phyloP scores from a whole-genome alignment of 2,888 invertebrate genomes.

The Sesamia inferens region DNA sequence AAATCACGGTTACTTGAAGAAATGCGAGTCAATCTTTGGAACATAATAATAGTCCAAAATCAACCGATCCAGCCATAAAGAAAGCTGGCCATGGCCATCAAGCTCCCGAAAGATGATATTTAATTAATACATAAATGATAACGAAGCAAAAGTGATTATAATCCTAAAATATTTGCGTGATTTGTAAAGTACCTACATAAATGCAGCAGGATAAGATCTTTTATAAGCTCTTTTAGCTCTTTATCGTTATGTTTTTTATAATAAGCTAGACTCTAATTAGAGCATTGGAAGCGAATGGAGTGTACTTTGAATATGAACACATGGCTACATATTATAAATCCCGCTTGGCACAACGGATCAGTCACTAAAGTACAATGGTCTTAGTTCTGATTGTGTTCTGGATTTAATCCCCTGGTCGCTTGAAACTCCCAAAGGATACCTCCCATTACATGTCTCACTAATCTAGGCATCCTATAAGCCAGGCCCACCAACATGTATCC shows the following conservation, averaged over 20 bases:
- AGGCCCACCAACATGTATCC: constrained; percentile 16
- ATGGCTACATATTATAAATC: background rate
- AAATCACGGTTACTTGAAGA: background rate
- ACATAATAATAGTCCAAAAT: background rate
- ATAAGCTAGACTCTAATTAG: background rate
- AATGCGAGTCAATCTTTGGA: background rate
- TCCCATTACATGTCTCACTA: constrained; percentile 15
- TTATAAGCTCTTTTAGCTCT: background rate
- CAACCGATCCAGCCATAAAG: background rate
- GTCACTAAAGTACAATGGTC: constrained; percentile 10
- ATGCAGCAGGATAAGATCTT: too few relatives aligned
- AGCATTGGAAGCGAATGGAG: background rate
- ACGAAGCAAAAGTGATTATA: background rate
- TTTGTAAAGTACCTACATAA: background rate
- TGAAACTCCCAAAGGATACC: constrained; percentile 15
- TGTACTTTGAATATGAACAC: constrained; percentile 6
- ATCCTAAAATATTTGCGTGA: background rate
- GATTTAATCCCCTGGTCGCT: constrained; percentile 23
- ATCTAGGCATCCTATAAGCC: constrained; percentile 25
- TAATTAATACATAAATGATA: background rate
- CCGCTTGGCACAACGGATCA: constrained; percentile 8
- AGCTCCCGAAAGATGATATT: background rate
- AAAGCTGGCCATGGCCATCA: background rate
- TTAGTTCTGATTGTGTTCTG: constrained; percentile 25
- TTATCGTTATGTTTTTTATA: too few relatives aligned